phyloP scores from a whole-genome alignment of 2,888 invertebrate genomes.

The Notodonta ziczac region DNA sequence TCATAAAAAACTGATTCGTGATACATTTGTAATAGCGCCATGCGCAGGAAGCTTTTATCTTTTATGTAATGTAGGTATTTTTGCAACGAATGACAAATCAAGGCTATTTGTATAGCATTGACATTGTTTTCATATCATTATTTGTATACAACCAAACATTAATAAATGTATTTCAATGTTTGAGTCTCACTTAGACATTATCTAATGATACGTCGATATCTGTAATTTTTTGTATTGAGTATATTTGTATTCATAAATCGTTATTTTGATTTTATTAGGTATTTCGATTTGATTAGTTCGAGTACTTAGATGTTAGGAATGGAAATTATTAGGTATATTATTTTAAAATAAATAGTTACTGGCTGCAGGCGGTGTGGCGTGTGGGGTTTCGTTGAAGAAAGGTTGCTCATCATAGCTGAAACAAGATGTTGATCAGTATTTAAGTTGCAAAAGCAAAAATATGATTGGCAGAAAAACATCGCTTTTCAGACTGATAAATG shows the following conservation, averaged over 20 bases:
- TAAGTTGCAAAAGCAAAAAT: no score
- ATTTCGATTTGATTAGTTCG: no score
- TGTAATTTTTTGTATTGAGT: no score
- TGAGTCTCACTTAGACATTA: no score
- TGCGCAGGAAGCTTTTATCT: conserved; percentile 70
- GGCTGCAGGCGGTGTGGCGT: conserved; percentile 79
- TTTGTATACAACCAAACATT: no score
- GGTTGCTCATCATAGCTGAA: conserved; percentile 80
- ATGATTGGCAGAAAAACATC: no score
- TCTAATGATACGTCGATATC: no score
- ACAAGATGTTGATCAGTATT: conserved; percentile 20
- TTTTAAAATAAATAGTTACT: conserved; percentile 47
- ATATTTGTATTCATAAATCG: no score
- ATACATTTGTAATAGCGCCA: conserved; percentile 28
- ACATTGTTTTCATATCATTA: conserved; percentile 3
- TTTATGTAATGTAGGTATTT: conserved; percentile 35
- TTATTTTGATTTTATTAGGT: no score
- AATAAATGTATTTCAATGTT: no score
- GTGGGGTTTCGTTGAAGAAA: conserved; percentile 80
- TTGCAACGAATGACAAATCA: conserved; percentile 4
- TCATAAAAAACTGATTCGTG: conserved; percentile 47
- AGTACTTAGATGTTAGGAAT: no score
- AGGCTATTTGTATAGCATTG: conserved; percentile 1
- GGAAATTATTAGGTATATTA: neutral
- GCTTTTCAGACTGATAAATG: no score